These are phyloP conservation scores for Chirona hameri DNA, from an alignment of 2,888 invertebrate genomes.

Conservation along the genomic window DNA sequence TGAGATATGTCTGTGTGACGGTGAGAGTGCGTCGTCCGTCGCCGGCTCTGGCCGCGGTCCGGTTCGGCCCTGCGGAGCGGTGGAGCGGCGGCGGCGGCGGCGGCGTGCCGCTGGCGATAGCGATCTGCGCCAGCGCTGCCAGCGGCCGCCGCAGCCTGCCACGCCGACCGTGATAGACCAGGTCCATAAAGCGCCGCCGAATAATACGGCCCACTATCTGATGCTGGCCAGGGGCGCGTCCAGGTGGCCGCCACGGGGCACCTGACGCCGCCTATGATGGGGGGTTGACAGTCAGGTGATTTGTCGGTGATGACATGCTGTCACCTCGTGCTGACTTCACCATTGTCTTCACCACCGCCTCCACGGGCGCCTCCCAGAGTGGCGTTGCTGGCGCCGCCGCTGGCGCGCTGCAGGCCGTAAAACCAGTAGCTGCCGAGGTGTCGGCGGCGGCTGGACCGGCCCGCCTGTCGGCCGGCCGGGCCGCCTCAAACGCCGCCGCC, in stretches of 20 bases:
- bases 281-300: no score
- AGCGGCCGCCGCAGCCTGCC: not conserved
- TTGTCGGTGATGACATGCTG: no score
- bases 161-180: not conserved
- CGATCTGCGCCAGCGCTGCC: not conserved
- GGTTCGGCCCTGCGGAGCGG: not conserved
- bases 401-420: not conserved
- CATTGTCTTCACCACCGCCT: no score
- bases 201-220: slow-evolving; percentile 2
- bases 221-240: not conserved
- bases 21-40: not conserved
- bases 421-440: slow-evolving; percentile 25
- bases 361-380: not conserved
- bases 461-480: not conserved
- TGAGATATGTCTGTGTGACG: not conserved
- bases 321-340: not conserved
- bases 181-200: slow-evolving; percentile 9
- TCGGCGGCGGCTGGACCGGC: not conserved
- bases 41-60: not conserved
- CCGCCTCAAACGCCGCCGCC: not conserved
- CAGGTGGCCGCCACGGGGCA: not conserved
- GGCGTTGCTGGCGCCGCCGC: not conserved
- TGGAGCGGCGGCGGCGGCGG: not conserved
- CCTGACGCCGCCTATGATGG: no score
- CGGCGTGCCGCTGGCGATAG: not conserved